Evolutionary conservation across 64 coral and sea anemone genomes (phyloP), one percentile per base, ranked within the genome.

Genomic region (Platygyra sinensis): DNA sequence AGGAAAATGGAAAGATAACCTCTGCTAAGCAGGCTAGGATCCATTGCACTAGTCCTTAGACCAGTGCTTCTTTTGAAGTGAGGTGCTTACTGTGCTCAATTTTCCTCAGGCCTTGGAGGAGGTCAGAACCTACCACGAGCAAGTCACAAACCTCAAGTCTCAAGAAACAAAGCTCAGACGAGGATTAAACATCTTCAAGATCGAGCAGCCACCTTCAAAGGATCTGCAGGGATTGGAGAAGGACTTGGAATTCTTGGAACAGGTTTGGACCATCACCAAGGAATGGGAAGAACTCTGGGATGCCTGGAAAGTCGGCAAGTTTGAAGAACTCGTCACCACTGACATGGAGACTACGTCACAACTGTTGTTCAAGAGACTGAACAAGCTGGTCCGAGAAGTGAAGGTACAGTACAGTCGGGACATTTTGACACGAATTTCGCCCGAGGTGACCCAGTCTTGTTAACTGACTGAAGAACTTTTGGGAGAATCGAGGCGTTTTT

Each of bases 221-320:
- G 97, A 99, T 82, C 91, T 99, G 0, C 97, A 95, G 24, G 74
- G 64, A 9, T 55, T 99, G 76, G 97, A 99, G 87, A 99, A 96
- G 80, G 97, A 99, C 78, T 38, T 99, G 62, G 97, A 99, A 63
- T 76, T 91, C 32, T 65, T 99, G 32, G 97, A 96, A 54, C 97
- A 96, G 82, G 73, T 99, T 24, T 99, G 97, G 97, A 83, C 87
- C 52, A 82, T 99, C 72, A 99, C 97, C 0, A 99, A 91, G 49
- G 97, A 99, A 80, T 99, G 97, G 97, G 97, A 99, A 51, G 94
- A 83, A 20, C 88, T 99, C 6, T 99, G 97, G 97, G 91, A 99
- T 76, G 75, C 86, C 54, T 99, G 97, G 97, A 99, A 99, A 63
- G 94, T 85, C 60, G 97, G 97, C 63, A 88, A 92, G 59, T 99